Conservation (phyloP, 2,797 vertebrate genomes). For the Echiichthys vipera region DNA sequence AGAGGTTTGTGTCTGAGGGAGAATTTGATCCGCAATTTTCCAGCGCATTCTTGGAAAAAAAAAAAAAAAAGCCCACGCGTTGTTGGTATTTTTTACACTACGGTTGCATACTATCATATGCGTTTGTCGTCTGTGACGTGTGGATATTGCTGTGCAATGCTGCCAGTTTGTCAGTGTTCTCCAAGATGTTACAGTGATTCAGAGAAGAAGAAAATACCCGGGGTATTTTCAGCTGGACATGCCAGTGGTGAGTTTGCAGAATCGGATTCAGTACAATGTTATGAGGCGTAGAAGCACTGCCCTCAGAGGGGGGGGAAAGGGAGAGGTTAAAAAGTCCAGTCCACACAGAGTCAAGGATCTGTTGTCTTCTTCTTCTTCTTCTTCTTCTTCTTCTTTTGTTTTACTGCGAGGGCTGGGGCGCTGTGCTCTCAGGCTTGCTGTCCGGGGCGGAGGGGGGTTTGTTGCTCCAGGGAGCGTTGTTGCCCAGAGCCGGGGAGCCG, state of each 20-base stretch:
- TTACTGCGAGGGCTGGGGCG: slow-evolving; percentile 95
- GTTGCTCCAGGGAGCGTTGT: slow-evolving; percentile 95
- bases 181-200: slow-evolving; percentile 64
- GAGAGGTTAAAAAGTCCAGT: slow-evolving; percentile 60
- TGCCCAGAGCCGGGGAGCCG: slow-evolving; percentile 94
- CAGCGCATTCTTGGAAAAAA: slow-evolving; percentile 46
- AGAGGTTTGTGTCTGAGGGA: slow-evolving; percentile 54
- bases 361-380: slow-evolving; percentile 36
- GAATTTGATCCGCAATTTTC: slow-evolving; percentile 62
- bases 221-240: slow-evolving; percentile 52
- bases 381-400: slow-evolving; percentile 41
- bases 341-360: slow-evolving; percentile 53
- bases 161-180: slow-evolving; percentile 63
- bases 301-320: slow-evolving; percentile 38
- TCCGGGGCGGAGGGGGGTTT: slow-evolving; percentile 94
- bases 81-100: slow-evolving; percentile 65
- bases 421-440: slow-evolving; percentile 95
- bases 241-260: slow-evolving; percentile 57
- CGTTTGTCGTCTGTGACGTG: slow-evolving; percentile 61
- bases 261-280: slow-evolving; percentile 68
- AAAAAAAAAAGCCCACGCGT: slow-evolving; percentile 27
- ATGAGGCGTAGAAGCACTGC: slow-evolving; percentile 56
- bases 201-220: slow-evolving; percentile 70
- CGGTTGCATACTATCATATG: slow-evolving; percentile 62
- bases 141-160: slow-evolving; percentile 74